These are phyloP conservation scores for Aegithalos caudatus DNA, from an alignment of 2,113 vertebrate species.

Conservation along the genomic window DNA sequence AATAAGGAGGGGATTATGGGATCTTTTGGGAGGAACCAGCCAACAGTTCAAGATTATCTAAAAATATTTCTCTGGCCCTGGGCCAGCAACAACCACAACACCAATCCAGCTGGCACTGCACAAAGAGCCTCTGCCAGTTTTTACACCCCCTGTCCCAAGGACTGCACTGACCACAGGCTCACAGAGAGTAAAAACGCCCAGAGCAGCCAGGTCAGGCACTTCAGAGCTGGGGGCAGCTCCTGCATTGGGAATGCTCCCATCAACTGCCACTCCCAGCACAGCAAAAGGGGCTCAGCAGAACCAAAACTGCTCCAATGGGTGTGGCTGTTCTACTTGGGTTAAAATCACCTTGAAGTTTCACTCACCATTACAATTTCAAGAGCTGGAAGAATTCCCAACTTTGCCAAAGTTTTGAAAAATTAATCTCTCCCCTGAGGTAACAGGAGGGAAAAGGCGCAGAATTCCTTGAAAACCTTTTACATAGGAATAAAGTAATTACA, in stretches of 20 bases:
- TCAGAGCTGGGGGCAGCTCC: background rate
- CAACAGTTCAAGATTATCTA: conserved; percentile 34
- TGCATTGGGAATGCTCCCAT: rapidly evolving
- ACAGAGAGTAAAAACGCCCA: rapidly evolving
- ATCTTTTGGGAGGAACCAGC: background rate
- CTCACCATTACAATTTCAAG: conserved; percentile 98
- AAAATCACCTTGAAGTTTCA: background rate
- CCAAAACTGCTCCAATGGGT: background rate
- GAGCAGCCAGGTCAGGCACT: background rate
- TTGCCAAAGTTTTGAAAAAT: conserved; percentile 97
- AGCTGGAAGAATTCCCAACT: conserved; percentile 94
- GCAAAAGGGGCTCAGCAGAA: background rate
- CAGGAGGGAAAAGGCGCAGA: conserved; percentile 98
- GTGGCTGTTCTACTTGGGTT: rapidly evolving
- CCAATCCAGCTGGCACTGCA: background rate
- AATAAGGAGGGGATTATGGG: background rate
- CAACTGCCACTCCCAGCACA: background rate
- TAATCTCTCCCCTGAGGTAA: conserved; percentile 96
- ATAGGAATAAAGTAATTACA: background rate
- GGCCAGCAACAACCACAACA: background rate
- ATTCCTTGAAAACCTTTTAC: conserved; percentile 95
- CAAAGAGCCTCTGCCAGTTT: background rate
- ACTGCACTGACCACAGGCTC: too few species aligned
- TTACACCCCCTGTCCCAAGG: background rate
- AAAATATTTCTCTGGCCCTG: background rate